Evolutionary conservation across 1,140 invertebrate species (phyloP).

Genomic region (Temnothorax longispinosus): DNA sequence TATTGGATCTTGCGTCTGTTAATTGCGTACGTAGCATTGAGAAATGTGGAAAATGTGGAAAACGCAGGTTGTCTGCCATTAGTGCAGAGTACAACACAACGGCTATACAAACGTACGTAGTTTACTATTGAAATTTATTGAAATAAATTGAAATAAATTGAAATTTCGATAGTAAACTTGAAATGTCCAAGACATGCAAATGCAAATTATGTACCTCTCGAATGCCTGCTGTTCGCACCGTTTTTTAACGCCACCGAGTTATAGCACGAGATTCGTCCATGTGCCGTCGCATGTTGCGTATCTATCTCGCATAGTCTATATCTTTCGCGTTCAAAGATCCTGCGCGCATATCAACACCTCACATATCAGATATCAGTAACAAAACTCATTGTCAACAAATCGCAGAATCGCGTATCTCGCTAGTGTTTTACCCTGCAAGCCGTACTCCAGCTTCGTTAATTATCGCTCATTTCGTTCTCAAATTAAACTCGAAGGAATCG

Average conservation of each 20-base stretch:
- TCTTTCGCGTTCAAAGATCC: slow-evolving; percentile 47
- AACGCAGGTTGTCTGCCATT: neutral
- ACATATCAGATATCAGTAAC: slow-evolving; percentile 54
- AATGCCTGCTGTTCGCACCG: slow-evolving; percentile 63
- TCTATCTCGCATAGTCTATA: neutral
- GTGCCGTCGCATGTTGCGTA: neutral
- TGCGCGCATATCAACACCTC: slow-evolving; percentile 60
- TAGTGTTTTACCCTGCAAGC: slow-evolving; percentile 59
- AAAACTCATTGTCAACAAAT: slow-evolving; percentile 80
- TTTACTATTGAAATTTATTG: neutral
- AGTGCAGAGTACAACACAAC: neutral
- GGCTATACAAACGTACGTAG: too few relatives aligned
- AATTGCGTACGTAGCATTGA: neutral
- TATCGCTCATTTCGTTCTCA: slow-evolving; percentile 42
- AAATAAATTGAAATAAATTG: neutral
- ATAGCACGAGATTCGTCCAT: slow-evolving; percentile 56
- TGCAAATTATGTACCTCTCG: slow-evolving; percentile 63
- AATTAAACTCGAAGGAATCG: slow-evolving; percentile 34
- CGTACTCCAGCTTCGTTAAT: slow-evolving; percentile 50
- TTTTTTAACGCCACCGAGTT: slow-evolving; percentile 53
- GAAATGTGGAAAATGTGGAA: neutral
- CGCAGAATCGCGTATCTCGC: slow-evolving; percentile 62
- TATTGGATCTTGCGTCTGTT: neutral
- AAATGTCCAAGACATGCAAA: neutral
- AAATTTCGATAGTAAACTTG: neutral